Percentiles rank a stretch among this genome's conserved stretches.
Conservation (phyloP, 23 tunicate genomes). For the Halocynthia roretzi region DNA sequence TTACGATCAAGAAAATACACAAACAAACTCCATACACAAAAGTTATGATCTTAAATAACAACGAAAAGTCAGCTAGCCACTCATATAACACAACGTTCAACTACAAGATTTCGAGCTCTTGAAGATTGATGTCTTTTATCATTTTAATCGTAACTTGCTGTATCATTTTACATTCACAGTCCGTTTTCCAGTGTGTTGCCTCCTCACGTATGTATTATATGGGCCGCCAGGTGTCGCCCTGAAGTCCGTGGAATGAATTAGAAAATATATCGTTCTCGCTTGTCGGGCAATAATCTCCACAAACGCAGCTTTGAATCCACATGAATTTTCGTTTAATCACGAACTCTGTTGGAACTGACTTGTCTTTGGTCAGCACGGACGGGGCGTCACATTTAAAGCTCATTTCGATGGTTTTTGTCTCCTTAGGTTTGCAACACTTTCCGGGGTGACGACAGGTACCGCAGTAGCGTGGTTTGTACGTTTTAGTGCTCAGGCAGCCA, state of each 20-base stretch:
- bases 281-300: constrained; percentile 8
- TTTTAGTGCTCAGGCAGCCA: constrained; percentile 60
- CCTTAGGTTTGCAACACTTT: constrained; percentile 67
- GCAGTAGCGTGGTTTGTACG: constrained; percentile 76
- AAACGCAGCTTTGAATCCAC: constrained; percentile 11
- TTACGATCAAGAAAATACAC: too few relatives aligned
- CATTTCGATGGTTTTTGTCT: constrained; percentile 41
- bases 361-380: not conserved
- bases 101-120: too few relatives aligned
- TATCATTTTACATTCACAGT: too few relatives aligned
- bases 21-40: too few relatives aligned
- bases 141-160: too few relatives aligned
- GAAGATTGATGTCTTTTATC: too few relatives aligned
- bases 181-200: too few relatives aligned
- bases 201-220: too few relatives aligned
- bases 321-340: constrained; percentile 10
- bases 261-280: constrained; percentile 23
- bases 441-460: constrained; percentile 45
- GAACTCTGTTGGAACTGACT: not conserved
- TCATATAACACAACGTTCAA: too few relatives aligned
- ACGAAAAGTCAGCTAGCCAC: too few relatives aligned
- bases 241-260: not conserved
- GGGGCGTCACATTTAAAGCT: constrained; percentile 44
- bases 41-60: too few relatives aligned
- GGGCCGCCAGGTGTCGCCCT: too few relatives aligned